phyloP scores from a whole-genome alignment of 2,888 invertebrate genomes.

The Drosophila merina region DNA sequence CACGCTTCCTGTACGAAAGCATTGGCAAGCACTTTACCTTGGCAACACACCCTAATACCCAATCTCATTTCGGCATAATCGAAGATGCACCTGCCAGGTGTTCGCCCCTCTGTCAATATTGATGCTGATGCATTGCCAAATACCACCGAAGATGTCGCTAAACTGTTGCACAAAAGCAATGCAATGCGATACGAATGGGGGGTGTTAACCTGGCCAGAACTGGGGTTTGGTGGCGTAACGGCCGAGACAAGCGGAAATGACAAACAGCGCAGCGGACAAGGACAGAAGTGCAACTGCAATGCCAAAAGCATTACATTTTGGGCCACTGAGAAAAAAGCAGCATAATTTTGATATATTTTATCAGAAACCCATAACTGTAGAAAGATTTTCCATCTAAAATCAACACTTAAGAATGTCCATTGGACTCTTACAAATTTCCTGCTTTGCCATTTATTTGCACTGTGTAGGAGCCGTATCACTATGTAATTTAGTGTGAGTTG shows the following conservation, averaged over 20 bases:
- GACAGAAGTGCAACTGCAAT: conserved; percentile 14
- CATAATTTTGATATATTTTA: neutral
- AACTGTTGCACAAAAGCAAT: conserved; percentile 65
- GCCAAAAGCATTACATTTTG: conserved; percentile 10
- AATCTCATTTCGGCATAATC: conserved; percentile 42
- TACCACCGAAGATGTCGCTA: conserved; percentile 33
- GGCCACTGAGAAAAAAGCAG: conserved; percentile 15
- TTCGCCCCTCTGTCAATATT: conserved; percentile 60
- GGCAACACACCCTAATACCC: conserved; percentile 23
- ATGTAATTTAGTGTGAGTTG: conserved; percentile 44
- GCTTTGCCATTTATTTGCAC: neutral
- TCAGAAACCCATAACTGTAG: too few species aligned
- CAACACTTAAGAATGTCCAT: too few species aligned
- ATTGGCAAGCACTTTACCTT: conserved; percentile 20
- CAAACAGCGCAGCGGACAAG: conserved; percentile 47
- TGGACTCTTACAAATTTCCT: too few species aligned
- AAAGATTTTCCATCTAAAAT: too few species aligned
- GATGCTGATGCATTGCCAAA: conserved; percentile 74
- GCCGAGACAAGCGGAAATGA: conserved; percentile 65
- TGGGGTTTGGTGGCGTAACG: neutral
- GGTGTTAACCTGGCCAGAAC: neutral
- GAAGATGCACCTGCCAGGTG: conserved; percentile 24
- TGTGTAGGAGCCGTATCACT: conserved; percentile 1
- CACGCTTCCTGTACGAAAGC: neutral
- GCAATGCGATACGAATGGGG: neutral